phyloP scores from a whole-genome alignment of 64 coral and sea anemone species.

The Montipora capricornis region DNA sequence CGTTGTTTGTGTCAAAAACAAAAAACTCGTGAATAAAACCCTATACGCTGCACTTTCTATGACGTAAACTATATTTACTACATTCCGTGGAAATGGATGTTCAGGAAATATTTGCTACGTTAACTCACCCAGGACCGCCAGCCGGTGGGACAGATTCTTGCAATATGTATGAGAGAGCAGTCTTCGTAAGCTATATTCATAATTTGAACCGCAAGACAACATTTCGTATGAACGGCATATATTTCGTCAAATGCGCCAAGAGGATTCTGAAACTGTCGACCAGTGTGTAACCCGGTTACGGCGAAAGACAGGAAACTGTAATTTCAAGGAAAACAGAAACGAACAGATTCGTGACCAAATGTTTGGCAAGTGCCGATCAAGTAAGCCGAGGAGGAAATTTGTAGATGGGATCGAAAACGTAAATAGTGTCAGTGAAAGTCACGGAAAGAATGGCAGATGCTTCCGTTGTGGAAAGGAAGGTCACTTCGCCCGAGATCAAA shows the following conservation, averaged over 20 bases:
- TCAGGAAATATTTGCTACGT: constrained; percentile 49
- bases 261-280: too few relatives aligned
- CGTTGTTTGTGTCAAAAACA: too few relatives aligned
- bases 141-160: neutral
- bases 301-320: too few relatives aligned
- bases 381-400: neutral
- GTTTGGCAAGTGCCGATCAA: neutral
- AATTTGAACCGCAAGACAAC: neutral
- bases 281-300: too few relatives aligned
- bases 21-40: too few relatives aligned
- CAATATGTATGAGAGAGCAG: neutral
- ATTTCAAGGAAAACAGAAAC: too few relatives aligned
- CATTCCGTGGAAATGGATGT: constrained; percentile 33
- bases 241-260: too few relatives aligned
- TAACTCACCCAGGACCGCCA: neutral
- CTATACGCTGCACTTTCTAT: too few relatives aligned
- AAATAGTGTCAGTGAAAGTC: neutral
- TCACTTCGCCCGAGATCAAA: constrained; percentile 50
- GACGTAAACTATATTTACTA: too few relatives aligned
- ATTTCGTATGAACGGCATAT: too few relatives aligned
- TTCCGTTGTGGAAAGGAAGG: constrained; percentile 28
- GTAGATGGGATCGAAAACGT: neutral
- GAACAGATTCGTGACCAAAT: constrained; percentile 22
- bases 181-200: neutral
- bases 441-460: neutral